These are phyloP conservation scores for Tauraco erythrolophus DNA, from an alignment of 2,113 vertebrate species.

Conservation along the genomic window DNA sequence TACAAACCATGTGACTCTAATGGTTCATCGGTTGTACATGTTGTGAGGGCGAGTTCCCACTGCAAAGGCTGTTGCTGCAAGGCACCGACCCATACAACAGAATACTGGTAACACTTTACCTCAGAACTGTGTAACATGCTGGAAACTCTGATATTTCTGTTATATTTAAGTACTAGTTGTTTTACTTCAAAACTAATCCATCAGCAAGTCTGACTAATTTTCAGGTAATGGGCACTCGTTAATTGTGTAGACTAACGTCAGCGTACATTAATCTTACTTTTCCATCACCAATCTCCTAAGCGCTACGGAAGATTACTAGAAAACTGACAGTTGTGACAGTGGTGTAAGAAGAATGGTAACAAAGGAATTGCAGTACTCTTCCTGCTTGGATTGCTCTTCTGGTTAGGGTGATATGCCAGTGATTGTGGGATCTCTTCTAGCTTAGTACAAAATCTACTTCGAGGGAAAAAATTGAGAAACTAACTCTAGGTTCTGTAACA, in stretches of 20 bases:
- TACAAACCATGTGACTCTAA: not conserved
- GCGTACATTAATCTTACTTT: not conserved
- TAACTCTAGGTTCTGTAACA: not conserved
- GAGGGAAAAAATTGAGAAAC: not conserved
- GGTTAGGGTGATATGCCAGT: not conserved
- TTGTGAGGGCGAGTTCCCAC: not conserved
- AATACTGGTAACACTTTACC: slow-evolving; percentile 70
- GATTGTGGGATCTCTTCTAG: not conserved
- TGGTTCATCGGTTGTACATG: not conserved
- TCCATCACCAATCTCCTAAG: slow-evolving; percentile 26
- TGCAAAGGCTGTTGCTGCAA: not conserved
- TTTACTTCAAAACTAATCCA: slow-evolving; percentile 55
- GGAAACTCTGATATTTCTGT: slow-evolving; percentile 58
- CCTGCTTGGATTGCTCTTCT: not conserved
- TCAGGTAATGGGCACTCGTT: slow-evolving; percentile 40
- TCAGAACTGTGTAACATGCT: slow-evolving; percentile 77
- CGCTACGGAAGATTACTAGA: slow-evolving; percentile 44
- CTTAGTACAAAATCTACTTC: not conserved
- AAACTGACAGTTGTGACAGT: slow-evolving; percentile 44
- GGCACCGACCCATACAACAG: not conserved
- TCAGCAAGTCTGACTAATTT: slow-evolving; percentile 34
- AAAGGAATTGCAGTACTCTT: not conserved
- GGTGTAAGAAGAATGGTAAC: slow-evolving; percentile 2
- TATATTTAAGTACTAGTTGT: slow-evolving; percentile 65
- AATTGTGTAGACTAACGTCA: not conserved